Conservation (phyloP, 2,888 invertebrate genomes). For the Buathra laborator region DNA sequence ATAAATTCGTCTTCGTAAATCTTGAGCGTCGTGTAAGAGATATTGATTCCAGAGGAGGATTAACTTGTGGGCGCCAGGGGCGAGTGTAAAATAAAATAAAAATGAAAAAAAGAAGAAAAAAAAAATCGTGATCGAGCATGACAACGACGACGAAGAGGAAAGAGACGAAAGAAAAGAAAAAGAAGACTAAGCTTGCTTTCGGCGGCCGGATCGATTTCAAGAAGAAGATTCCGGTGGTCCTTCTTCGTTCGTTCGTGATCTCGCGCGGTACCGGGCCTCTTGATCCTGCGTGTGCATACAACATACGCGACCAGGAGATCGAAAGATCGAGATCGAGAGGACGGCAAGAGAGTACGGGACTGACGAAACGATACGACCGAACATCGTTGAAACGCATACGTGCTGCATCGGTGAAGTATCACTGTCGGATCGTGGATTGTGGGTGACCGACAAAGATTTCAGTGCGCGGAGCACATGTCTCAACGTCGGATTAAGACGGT, state of each 20-base stretch:
- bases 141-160: slow-evolving; percentile 33
- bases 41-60: slow-evolving; percentile 57
- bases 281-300: not conserved
- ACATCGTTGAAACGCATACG: slow-evolving; percentile 52
- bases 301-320: slow-evolving; percentile 2
- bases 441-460: slow-evolving; percentile 66
- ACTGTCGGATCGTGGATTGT: slow-evolving; percentile 44
- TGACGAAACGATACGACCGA: slow-evolving; percentile 63
- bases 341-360: slow-evolving; percentile 63
- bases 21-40: slow-evolving; percentile 21
- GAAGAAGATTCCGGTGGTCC: slow-evolving; percentile 68
- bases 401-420: slow-evolving; percentile 52
- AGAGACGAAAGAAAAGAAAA: slow-evolving; percentile 33
- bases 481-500: slow-evolving; percentile 78
- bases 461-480: slow-evolving; percentile 66
- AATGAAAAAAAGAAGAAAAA: slow-evolving; percentile 16
- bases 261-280: slow-evolving; percentile 21
- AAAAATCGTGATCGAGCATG: slow-evolving; percentile 40
- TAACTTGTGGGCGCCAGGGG: slow-evolving; percentile 53
- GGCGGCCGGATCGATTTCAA: slow-evolving; percentile 70
- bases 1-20: slow-evolving; percentile 8
- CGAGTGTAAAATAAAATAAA: slow-evolving; percentile 47
- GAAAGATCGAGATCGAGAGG: slow-evolving; percentile 50
- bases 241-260: slow-evolving; percentile 49
- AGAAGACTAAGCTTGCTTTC: slow-evolving; percentile 50